These are phyloP conservation scores for Cataglyphis rosenhaueri DNA, from an alignment of 2,888 invertebrate genomes.

Conservation along the genomic window DNA sequence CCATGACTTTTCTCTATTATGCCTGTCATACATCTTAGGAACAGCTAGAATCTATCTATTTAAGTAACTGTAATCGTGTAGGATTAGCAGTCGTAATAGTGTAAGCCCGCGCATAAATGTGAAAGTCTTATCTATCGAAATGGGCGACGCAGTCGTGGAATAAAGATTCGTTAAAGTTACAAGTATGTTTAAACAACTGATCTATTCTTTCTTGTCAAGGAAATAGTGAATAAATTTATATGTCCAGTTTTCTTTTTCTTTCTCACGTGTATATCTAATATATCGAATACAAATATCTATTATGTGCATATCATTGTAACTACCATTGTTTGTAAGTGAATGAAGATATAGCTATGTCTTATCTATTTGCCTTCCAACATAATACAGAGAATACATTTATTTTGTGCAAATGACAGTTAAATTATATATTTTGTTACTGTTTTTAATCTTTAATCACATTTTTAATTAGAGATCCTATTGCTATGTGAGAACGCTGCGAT, in stretches of 20 bases:
- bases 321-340: conserved; percentile 33
- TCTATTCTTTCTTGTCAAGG: conserved; percentile 24
- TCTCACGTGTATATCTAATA: neutral
- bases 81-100: conserved; percentile 59
- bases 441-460: conserved; percentile 16
- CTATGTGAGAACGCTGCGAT: conserved; percentile 29
- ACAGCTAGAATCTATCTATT: conserved; percentile 74
- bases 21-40: conserved; percentile 70
- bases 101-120: conserved; percentile 21
- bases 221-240: conserved; percentile 51
- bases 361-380: conserved; percentile 63
- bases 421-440: conserved; percentile 38
- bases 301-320: conserved; percentile 38
- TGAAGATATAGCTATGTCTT: conserved; percentile 64
- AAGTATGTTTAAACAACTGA: conserved; percentile 54
- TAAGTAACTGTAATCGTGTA: conserved; percentile 69
- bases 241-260: conserved; percentile 41
- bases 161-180: conserved; percentile 52
- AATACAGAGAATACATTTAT: conserved; percentile 69
- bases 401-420: conserved; percentile 75
- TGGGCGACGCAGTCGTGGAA: conserved; percentile 41
- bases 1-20: conserved; percentile 57
- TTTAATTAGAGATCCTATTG: conserved; percentile 41
- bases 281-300: conserved; percentile 54
- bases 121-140: conserved; percentile 51